A percentile compares a stretch with the other conserved stretches of the same genome.
Evolutionary conservation across 2,888 invertebrate species (phyloP).

Genomic region (Mantis religiosa): DNA sequence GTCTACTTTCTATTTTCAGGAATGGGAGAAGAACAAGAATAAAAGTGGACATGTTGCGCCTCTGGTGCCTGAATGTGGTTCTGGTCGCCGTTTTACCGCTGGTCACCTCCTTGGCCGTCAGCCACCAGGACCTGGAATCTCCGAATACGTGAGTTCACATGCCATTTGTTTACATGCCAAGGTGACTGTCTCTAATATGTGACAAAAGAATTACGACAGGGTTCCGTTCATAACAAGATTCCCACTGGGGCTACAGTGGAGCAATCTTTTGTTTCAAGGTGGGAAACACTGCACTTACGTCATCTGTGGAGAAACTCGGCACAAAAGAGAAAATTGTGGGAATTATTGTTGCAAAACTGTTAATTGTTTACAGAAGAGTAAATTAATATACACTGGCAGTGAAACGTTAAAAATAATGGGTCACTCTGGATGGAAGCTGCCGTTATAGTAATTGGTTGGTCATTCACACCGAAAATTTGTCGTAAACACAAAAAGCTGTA

Average conservation of each 20-base stretch:
- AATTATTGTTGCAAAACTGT: background rate
- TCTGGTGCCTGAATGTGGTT: background rate
- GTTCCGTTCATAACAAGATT: background rate
- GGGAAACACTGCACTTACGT: background rate
- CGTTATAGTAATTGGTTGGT: too few species aligned
- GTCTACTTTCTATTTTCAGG: background rate
- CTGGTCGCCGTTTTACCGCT: background rate
- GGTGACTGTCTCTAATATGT: background rate
- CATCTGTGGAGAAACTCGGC: background rate
- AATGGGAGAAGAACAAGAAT: background rate
- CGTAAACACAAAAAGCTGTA: too few species aligned
- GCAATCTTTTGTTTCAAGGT: background rate
- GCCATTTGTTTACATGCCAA: background rate
- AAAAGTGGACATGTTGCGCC: background rate
- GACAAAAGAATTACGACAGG: background rate
- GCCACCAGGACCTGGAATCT: constrained; percentile 37
- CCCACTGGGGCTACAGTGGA: background rate
- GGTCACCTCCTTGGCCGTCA: constrained; percentile 32
- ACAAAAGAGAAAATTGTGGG: background rate
- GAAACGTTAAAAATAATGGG: too few species aligned
- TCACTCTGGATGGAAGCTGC: too few species aligned
- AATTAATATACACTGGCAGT: background rate
- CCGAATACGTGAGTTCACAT: constrained; percentile 35
- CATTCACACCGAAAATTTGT: too few species aligned
- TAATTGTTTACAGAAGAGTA: background rate